Evolutionary conservation across 2,113 vertebrate genomes (phyloP), one percentile per base, ranked within the genome.

Genomic region (Xyliphius kryptos): DNA sequence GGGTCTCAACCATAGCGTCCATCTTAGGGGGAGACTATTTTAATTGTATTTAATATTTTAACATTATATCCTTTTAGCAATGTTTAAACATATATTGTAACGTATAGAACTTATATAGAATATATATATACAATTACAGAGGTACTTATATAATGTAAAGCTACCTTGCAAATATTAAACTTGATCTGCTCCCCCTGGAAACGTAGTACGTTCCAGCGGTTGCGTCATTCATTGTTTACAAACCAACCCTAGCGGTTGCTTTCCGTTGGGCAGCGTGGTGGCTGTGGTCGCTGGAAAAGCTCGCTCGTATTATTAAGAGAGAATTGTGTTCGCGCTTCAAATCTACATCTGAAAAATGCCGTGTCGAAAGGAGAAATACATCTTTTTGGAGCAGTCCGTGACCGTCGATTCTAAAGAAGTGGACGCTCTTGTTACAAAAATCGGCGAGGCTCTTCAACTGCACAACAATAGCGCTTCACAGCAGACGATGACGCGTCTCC

Each of bases 211-310:
- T 53, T 74, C 81, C 82, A 9, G 58, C 61, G 1, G 1, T 7
- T 64, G 70, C 88, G 90, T 91, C 87, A 90, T 4, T 87, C 83
- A 86, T 91, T 91, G 90, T 91, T 91, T 91, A 91, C 90, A 91
- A 89, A 89, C 85, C 73, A 70, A 85, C 60, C 44, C 38, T 22
- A 63, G 21, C 71, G 46, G 77, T 82, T 57, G 69, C 75, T 74
- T 61, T 63, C 46, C 65, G 79, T 66, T 26, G 80, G 70, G 71
- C n/a, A 72, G 83, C 81, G 77, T 79, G 85, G 68, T 38, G 78
- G 70, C 69, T 74, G 56, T 15, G 6, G 14, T 4, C 43, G 14
- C 14, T 13, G 40, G 40, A 12, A 13, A 13, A 8, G 40, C 40
- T 43, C 11, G 40, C 40, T 43, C 13, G 3, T 9, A 3, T 13